Conservation (phyloP, 2,888 invertebrate genomes). For the Drosophila nr. fundita region DNA sequence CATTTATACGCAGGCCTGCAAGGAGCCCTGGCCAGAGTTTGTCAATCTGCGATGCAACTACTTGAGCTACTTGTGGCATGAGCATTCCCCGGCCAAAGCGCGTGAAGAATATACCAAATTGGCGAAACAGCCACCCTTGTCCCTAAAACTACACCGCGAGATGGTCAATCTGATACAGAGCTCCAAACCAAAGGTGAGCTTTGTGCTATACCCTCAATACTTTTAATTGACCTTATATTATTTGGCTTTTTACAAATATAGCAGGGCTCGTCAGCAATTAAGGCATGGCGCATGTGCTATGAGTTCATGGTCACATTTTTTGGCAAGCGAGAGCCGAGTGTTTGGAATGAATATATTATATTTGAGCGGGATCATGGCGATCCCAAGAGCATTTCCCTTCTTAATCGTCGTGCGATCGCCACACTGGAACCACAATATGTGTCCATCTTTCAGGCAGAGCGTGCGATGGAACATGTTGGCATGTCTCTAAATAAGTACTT, state of each 20-base stretch:
- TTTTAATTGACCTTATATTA: not conserved
- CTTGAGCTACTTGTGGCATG: conserved; percentile 66
- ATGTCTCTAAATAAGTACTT: conserved; percentile 42
- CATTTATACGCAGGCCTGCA: conserved; percentile 76
- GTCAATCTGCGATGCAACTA: conserved; percentile 75
- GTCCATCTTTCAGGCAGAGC: conserved; percentile 59
- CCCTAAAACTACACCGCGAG: conserved; percentile 87
- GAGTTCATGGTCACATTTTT: conserved; percentile 89
- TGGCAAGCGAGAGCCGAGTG: conserved; percentile 87
- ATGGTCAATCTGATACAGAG: conserved; percentile 86
- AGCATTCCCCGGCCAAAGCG: conserved; percentile 85
- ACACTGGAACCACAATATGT: conserved; percentile 85
- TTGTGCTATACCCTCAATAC: not conserved
- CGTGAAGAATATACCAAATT: conserved; percentile 88
- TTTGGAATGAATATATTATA: conserved; percentile 91
- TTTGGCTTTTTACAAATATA: conserved; percentile 72
- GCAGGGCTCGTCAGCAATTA: conserved; percentile 83
- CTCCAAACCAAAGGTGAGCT: conserved; percentile 42
- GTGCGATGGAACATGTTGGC: conserved; percentile 58
- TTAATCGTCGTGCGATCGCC: conserved; percentile 88
- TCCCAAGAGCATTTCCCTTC: conserved; percentile 86
- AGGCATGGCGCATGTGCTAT: conserved; percentile 87
- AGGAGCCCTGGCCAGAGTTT: conserved; percentile 70
- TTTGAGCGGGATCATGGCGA: conserved; percentile 89
- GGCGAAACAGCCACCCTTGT: conserved; percentile 87